Evolutionary conservation across 2,888 invertebrate species (phyloP), one percentile per base, ranked within the genome.

Genomic region (Acrobasis repandana): DNA sequence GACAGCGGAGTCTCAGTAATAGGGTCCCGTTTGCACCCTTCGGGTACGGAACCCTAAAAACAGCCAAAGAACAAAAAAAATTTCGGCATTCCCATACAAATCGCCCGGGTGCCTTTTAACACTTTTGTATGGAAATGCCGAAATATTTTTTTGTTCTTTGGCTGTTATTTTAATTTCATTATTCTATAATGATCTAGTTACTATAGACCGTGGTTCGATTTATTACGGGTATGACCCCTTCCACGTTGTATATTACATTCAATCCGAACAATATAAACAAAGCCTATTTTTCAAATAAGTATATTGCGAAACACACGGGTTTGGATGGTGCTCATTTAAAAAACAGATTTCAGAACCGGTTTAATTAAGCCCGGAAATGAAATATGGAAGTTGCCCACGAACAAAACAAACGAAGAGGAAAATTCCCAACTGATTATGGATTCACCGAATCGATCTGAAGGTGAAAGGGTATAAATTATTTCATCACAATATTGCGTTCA

Each of bases 291-390:
- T 18, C 18, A 49, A 50, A 56, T 34, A 16, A 38, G 9, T 38
- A 43, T 54, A n/a, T 38, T 20, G 36, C 54, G 56, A 46, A 60
- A 60, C 60, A 61, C 63, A 66, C 60, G 54, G 51, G 38, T 61
- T 63, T 60, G 64, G 65, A 67, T 68, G 62, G 66, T 67, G 63
- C 69, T 76, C 71, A 76, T 79, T 78, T 68, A 69, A 77, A 79
- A 76, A 75, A 68, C 71, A 73, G 70, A 80, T 80, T 80, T 77
- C 69, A 73, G 67, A 54, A 43, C 67, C 69, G 73, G 80, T 79
- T 83, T 85, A 85, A 86, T 84, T 83, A 85, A 83, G 74, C 67
- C 70, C 70, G 72, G 76, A 80, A 82, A 77, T 80, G 76, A 82
- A 80, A 82, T 77, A 77, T 78, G 74, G 72, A 82, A 77, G 75